phyloP scores from a whole-genome alignment of 2,888 invertebrate genomes.

The Agrilus cyanescens region DNA sequence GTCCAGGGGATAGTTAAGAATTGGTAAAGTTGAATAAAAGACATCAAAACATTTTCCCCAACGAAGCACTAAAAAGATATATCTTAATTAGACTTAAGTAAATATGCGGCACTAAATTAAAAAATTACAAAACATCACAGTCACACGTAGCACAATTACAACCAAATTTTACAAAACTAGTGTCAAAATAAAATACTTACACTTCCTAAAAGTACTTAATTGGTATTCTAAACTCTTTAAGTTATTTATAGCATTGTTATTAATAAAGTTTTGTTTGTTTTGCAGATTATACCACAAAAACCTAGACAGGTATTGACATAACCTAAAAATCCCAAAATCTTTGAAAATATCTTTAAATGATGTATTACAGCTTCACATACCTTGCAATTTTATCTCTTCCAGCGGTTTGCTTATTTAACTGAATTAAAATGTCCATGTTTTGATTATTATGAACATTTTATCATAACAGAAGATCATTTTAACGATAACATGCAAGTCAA shows the following conservation, averaged over 20 bases:
- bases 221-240: conserved; percentile 73
- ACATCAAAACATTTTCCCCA: conserved; percentile 77
- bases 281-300: conserved; percentile 69
- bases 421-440: conserved; percentile 36
- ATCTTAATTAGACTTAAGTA: not conserved
- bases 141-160: too few species aligned
- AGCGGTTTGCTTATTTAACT: conserved; percentile 39
- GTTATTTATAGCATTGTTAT: conserved; percentile 55
- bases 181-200: conserved; percentile 53
- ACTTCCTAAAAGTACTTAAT: conserved; percentile 75
- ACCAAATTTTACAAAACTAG: too few species aligned
- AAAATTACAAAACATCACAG: too few species aligned
- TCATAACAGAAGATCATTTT: not conserved
- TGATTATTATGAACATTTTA: conserved; percentile 1
- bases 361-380: conserved; percentile 20
- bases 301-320: conserved; percentile 71
- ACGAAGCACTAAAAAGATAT: conserved; percentile 57
- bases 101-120: conserved; percentile 51
- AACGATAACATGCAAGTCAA: too few species aligned
- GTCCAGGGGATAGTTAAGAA: conserved; percentile 60
- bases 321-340: conserved; percentile 40
- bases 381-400: conserved; percentile 40
- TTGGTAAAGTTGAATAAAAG: conserved; percentile 60
- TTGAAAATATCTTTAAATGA: not conserved
- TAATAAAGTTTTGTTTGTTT: conserved; percentile 30